These are phyloP conservation scores for Trogon melanurus DNA, from an alignment of 2,113 vertebrate species.

Conservation along the genomic window DNA sequence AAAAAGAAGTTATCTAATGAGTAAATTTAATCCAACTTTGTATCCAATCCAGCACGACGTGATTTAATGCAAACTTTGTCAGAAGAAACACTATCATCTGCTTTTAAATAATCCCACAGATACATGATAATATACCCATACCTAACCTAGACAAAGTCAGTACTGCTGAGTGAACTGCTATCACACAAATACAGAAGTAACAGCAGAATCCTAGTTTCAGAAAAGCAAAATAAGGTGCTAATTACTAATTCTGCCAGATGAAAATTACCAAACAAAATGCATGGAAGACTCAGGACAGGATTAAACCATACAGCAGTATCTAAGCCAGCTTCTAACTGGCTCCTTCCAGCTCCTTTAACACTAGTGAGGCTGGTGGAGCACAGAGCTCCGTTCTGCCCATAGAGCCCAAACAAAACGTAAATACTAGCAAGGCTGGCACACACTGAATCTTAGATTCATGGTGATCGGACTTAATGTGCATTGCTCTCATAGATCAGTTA, in stretches of 20 bases:
- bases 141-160: background rate
- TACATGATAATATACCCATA: background rate
- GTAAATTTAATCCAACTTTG: background rate
- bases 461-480: background rate
- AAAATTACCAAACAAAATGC: background rate
- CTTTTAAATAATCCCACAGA: background rate
- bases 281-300: background rate
- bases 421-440: background rate
- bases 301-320: background rate
- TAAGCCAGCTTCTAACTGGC: background rate
- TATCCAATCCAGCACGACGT: background rate
- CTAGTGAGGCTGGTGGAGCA: background rate
- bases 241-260: background rate
- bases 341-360: background rate
- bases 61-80: background rate
- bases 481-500: background rate
- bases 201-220: background rate
- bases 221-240: background rate
- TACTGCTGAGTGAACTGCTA: background rate
- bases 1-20: background rate
- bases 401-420: background rate
- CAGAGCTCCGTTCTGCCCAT: background rate
- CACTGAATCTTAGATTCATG: fast-evolving
- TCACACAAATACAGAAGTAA: background rate
- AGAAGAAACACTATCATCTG: background rate